Evolutionary conservation across 2,113 vertebrate species (phyloP).

Genomic region (Hemicordylus capensis): DNA sequence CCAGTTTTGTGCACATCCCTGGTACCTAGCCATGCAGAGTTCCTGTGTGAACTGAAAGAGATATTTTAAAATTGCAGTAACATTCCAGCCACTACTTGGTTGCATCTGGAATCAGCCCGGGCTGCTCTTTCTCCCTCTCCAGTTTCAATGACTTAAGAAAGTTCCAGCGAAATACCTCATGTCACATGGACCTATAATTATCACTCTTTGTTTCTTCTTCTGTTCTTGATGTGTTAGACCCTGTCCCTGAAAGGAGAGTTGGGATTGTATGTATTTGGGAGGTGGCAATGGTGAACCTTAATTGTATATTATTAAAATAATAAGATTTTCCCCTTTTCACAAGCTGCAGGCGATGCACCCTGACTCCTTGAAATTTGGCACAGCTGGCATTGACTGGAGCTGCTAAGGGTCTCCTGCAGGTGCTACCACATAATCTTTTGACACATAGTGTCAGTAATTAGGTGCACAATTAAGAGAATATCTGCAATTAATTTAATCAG

Average conservation of each 20-base stretch:
- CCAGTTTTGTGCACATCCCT: too few species aligned
- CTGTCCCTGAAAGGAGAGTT: constrained; percentile 14
- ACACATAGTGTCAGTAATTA: constrained; percentile 76
- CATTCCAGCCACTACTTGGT: constrained; percentile 2
- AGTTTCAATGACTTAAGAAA: background rate
- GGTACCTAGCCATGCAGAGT: background rate
- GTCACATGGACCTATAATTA: constrained; percentile 39
- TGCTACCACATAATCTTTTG: constrained; percentile 75
- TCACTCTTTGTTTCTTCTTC: constrained; percentile 35
- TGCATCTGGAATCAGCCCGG: background rate
- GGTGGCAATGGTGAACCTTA: constrained; percentile 38
- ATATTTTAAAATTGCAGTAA: background rate
- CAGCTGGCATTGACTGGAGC: constrained; percentile 70
- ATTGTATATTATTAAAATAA: constrained; percentile 75
- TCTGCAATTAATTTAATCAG: constrained; percentile 75
- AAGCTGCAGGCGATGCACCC: constrained; percentile 26
- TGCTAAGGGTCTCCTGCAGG: constrained; percentile 72
- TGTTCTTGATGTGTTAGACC: background rate
- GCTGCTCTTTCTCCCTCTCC: constrained; percentile 9
- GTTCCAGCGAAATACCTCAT: background rate
- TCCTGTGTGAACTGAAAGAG: background rate
- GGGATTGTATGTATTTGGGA: constrained; percentile 12
- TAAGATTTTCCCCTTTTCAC: constrained; percentile 46
- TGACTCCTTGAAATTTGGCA: constrained; percentile 42
- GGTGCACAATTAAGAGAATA: constrained; percentile 74